Percentiles rank a stretch among this genome's conserved stretches.
phyloP scores from a whole-genome alignment of 2,797 vertebrate species.

The Chrysocyon brachyurus region DNA sequence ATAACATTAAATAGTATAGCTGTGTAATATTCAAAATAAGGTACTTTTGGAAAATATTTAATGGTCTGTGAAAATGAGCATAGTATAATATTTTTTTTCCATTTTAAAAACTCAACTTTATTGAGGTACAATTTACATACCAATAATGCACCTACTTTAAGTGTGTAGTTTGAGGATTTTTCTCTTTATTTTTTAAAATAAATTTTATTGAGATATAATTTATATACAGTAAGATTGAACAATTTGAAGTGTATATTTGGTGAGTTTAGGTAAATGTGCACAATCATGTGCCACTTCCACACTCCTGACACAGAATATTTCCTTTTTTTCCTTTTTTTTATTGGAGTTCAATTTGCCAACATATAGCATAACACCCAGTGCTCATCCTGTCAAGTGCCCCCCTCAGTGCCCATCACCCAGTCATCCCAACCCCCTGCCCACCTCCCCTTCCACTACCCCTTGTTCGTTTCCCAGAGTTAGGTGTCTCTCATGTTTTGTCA shows the following conservation, averaged over 20 bases:
- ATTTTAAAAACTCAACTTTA: conserved; percentile 45
- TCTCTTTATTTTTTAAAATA: neutral
- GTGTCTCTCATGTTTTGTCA: no score
- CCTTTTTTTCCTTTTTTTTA: no score
- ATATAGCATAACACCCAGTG: no score
- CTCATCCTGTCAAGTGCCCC: no score
- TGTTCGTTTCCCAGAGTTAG: no score
- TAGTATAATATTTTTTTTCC: neutral
- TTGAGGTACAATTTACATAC: conserved; percentile 12
- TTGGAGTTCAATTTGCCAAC: no score
- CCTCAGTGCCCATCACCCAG: no score
- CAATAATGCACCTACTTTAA: neutral
- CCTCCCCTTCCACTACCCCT: no score
- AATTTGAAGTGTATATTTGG: neutral
- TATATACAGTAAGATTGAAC: neutral
- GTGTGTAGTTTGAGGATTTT: neutral
- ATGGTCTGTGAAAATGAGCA: conserved; percentile 41
- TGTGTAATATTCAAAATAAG: conserved; percentile 25
- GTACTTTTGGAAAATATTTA: conserved; percentile 44
- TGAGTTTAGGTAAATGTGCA: neutral
- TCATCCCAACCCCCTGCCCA: no score
- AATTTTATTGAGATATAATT: neutral
- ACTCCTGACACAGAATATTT: neutral
- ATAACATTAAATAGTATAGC: neutral
- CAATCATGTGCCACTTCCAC: neutral